These are phyloP conservation scores for Lepus americanus DNA, from an alignment of 2,113 vertebrate species.

Conservation along the genomic window DNA sequence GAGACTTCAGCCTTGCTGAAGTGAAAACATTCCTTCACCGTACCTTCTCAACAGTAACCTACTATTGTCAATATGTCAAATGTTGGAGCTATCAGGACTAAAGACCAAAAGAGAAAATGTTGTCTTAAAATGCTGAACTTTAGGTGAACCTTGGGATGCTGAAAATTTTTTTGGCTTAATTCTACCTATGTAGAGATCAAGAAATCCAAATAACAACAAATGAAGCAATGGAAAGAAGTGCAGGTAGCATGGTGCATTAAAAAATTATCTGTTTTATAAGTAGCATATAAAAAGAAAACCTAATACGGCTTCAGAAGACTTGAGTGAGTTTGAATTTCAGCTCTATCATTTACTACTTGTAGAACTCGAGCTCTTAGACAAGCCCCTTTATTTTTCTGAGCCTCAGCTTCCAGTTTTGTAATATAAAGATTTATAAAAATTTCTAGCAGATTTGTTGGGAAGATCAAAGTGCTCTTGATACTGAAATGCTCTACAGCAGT, in stretches of 20 bases:
- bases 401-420: background rate
- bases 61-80: slow-evolving; percentile 4
- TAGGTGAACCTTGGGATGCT: background rate
- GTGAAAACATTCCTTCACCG: slow-evolving; percentile 28
- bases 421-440: background rate
- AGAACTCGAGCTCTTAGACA: background rate
- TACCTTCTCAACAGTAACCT: background rate
- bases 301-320: background rate
- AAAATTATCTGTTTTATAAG: background rate
- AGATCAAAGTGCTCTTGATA: background rate
- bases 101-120: slow-evolving; percentile 45
- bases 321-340: background rate
- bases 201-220: slow-evolving; percentile 4
- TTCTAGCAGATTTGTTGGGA: background rate
- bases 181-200: background rate
- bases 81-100: background rate
- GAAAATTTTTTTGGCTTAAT: background rate
- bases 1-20: background rate
- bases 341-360: background rate
- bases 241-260: background rate
- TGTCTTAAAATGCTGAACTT: background rate
- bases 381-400: background rate
- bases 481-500: background rate
- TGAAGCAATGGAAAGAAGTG: background rate
- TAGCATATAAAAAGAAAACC: background rate